These are phyloP conservation scores for Platycheirus rosarum DNA, from an alignment of 2,888 invertebrate species.

Conservation along the genomic window DNA sequence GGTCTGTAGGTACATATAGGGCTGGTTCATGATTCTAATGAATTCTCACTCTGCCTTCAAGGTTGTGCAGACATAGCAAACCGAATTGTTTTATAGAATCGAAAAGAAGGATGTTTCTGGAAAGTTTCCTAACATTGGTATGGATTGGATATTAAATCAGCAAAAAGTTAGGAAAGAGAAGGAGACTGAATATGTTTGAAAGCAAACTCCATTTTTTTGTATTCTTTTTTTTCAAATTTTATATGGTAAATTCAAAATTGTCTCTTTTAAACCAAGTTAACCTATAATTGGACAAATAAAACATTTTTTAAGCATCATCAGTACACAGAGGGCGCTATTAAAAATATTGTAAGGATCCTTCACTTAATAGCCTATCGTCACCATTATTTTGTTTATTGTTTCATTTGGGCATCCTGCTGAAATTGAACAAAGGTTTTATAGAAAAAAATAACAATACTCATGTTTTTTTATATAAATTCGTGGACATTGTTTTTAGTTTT, in stretches of 20 bases:
- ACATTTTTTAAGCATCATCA: not conserved
- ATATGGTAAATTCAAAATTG: too few relatives aligned
- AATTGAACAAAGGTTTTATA: not conserved
- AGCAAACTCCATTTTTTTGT: too few relatives aligned
- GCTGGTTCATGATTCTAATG: conserved; percentile 32
- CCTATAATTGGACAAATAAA: too few relatives aligned
- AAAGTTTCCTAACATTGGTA: conserved; percentile 5
- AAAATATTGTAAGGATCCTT: conserved; percentile 1
- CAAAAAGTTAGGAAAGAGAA: too few relatives aligned
- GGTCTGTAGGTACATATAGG: conserved; percentile 20
- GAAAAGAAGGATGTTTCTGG: conserved; percentile 5
- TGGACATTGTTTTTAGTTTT: not conserved
- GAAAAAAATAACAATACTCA: not conserved
- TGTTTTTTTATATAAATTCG: conserved; percentile 7
- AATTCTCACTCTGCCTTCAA: conserved; percentile 6
- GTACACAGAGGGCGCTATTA: not conserved
- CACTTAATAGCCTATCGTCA: conserved; percentile 30
- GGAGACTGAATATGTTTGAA: too few relatives aligned
- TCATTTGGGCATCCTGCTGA: too few relatives aligned
- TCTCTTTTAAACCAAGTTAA: too few relatives aligned
- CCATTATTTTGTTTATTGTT: not conserved
- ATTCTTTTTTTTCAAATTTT: too few relatives aligned
- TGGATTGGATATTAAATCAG: too few relatives aligned
- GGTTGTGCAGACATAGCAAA: conserved; percentile 51
- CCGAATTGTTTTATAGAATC: conserved; percentile 34